A percentile compares a stretch with the other conserved stretches of the same genome.
These are phyloP conservation scores for Porites australiensis DNA, from an alignment of 64 coral and sea anemone species.

Conservation along the genomic window DNA sequence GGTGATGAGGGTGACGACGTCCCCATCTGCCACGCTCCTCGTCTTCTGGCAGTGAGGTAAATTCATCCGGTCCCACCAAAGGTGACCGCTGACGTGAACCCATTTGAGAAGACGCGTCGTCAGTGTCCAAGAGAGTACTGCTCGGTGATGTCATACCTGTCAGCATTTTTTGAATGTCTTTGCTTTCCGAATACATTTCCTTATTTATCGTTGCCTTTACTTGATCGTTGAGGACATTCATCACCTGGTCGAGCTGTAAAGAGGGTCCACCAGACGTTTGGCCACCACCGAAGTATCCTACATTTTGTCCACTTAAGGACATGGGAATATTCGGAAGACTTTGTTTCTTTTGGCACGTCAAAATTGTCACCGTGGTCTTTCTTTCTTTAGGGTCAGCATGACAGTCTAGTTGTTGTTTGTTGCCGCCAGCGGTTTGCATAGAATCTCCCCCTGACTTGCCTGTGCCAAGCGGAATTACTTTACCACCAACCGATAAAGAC, in stretches of 20 bases:
- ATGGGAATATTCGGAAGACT: neutral
- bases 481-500: conserved; percentile 30
- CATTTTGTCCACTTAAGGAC: neutral
- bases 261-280: neutral
- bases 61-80: conserved; percentile 8
- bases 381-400: conserved; percentile 24
- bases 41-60: neutral
- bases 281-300: neutral
- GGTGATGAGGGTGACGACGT: neutral
- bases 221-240: conserved; percentile 48
- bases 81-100: conserved; percentile 12
- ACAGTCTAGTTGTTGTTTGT: conserved; percentile 21
- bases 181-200: conserved; percentile 48
- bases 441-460: neutral
- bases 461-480: conserved; percentile 10
- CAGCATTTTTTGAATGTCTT: conserved; percentile 29
- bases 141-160: conserved; percentile 36
- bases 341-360: conserved; percentile 37
- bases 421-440: neutral
- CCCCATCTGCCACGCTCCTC: neutral
- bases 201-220: conserved; percentile 45
- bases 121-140: conserved; percentile 37
- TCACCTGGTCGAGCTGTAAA: conserved; percentile 36
- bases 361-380: neutral
- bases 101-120: neutral